These are phyloP conservation scores for Himalopsyche kuldschensis DNA, from an alignment of 2,888 invertebrate genomes.

Conservation along the genomic window DNA sequence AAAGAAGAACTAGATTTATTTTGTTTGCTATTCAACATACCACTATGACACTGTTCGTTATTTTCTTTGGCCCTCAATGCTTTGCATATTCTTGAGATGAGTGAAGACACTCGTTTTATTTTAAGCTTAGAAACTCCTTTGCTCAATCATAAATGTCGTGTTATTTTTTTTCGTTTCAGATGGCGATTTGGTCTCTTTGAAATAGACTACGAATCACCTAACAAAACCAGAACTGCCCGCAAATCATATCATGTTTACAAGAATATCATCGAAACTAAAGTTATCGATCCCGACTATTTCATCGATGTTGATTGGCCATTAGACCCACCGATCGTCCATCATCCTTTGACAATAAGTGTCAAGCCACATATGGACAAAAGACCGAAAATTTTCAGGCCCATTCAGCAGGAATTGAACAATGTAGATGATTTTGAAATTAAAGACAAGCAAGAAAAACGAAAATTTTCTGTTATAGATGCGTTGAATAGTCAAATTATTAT, in stretches of 20 bases:
- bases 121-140: no score
- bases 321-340: not conserved
- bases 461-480: not conserved
- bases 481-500: not conserved
- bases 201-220: slow-evolving; percentile 60
- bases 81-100: no score
- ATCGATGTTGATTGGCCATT: not conserved
- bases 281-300: slow-evolving; percentile 18
- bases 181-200: slow-evolving; percentile 60
- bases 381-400: not conserved
- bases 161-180: slow-evolving; percentile 43
- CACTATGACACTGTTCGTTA: no score
- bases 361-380: not conserved
- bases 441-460: not conserved
- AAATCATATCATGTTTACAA: slow-evolving; percentile 53
- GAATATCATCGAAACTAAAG: slow-evolving; percentile 47
- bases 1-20: no score
- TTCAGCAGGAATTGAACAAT: not conserved
- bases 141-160: no score
- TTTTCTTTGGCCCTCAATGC: no score
- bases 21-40: no score
- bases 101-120: no score
- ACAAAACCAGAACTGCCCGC: slow-evolving; percentile 57
- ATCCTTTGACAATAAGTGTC: not conserved
- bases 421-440: not conserved